Conservation (phyloP, 2,797 vertebrate species). For the Phyllotis vaccarum region DNA sequence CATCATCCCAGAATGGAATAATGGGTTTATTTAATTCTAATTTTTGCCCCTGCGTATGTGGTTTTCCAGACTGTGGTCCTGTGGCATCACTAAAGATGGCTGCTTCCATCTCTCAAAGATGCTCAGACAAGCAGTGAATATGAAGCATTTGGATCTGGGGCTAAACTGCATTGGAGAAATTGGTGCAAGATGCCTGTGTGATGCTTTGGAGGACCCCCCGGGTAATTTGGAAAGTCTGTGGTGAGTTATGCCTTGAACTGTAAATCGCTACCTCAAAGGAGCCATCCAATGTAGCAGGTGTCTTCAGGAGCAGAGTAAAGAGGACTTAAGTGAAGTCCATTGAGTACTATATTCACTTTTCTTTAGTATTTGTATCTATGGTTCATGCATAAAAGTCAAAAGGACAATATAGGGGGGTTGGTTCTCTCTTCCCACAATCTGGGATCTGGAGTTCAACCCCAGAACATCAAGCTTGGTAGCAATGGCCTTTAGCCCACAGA, state of each 20-base stretch:
- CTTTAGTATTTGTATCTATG: neutral
- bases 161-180: neutral
- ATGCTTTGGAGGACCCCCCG: neutral
- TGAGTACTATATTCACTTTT: neutral
- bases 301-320: neutral
- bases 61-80: constrained; percentile 44
- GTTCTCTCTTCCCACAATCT: neutral
- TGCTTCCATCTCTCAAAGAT: constrained; percentile 1
- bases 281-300: neutral
- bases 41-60: neutral
- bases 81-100: neutral
- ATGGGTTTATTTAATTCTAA: neutral
- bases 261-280: neutral
- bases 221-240: constrained; percentile 22
- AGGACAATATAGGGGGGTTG: neutral
- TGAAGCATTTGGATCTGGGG: constrained; percentile 58
- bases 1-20: neutral
- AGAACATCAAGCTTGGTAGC: neutral
- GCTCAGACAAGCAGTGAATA: neutral
- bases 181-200: neutral
- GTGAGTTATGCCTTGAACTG: neutral
- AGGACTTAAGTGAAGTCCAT: neutral
- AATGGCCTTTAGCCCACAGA: neutral
- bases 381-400: neutral
- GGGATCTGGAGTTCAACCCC: neutral